Conservation (phyloP, 2,888 invertebrate species). For the Philereme vetulata region DNA sequence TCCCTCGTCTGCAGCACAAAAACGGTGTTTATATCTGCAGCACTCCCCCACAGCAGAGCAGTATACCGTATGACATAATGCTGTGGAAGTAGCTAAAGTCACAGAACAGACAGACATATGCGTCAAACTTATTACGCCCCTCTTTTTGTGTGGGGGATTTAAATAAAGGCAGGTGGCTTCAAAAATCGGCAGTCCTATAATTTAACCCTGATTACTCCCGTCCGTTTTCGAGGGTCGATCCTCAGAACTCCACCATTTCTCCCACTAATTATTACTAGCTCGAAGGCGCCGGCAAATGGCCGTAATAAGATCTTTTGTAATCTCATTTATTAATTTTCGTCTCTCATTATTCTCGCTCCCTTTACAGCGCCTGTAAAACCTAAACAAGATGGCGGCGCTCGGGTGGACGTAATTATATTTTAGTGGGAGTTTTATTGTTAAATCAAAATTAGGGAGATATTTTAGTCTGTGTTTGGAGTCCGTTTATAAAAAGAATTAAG, state of each 20-base stretch:
- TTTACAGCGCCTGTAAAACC: constrained; percentile 54
- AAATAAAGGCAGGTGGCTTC: constrained; percentile 7
- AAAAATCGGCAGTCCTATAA: constrained; percentile 26
- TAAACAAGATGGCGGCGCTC: constrained; percentile 51
- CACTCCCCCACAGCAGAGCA: too few relatives aligned
- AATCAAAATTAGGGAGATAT: constrained; percentile 29
- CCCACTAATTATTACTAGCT: constrained; percentile 66
- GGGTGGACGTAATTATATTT: constrained; percentile 50
- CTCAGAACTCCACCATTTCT: constrained; percentile 52
- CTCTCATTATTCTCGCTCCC: constrained; percentile 56
- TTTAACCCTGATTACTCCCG: constrained; percentile 20
- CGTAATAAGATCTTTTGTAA: constrained; percentile 76
- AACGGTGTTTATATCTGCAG: too few relatives aligned
- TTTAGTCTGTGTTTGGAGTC: constrained; percentile 14
- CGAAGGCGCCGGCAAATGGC: constrained; percentile 64
- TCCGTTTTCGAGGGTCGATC: constrained; percentile 22
- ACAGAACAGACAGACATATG: too few relatives aligned
- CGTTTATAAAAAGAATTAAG: constrained; percentile 10
- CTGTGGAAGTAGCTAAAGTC: too few relatives aligned
- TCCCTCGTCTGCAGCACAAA: too few relatives aligned
- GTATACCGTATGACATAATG: too few relatives aligned
- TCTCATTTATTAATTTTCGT: constrained; percentile 56
- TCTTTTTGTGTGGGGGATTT: too few relatives aligned
- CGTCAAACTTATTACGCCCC: too few relatives aligned
- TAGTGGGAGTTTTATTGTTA: constrained; percentile 43